Evolutionary conservation across 2,113 vertebrate species (phyloP), one percentile per base, ranked within the genome.

Genomic region (Eudyptes chrysolophus): DNA sequence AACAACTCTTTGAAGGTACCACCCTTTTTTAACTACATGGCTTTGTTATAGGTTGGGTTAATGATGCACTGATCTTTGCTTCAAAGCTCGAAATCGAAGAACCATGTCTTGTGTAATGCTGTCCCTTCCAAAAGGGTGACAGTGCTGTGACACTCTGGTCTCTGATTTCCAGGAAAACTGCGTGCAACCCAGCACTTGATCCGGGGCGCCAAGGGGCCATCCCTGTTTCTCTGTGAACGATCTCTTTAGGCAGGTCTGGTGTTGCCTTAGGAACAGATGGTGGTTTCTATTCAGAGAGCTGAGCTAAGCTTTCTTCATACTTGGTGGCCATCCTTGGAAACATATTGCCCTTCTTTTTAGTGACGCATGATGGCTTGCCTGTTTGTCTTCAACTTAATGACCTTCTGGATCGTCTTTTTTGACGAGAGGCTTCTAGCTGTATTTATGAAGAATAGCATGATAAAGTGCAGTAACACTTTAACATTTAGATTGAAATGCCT

Each of bases 1-100:
- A 94, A 71, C 92, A 96, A 3, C 97, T 94, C 77, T 93, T 80
- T 55, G 89, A 97, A 98, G 97, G 97, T 98, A 98, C 94, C 48
- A 84, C 42, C 62, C 84, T 94, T 95, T 97, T 90, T 79, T 51
- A 70, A 81, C 95, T 96, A 17, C 19, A 0, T 46, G 36, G 15
- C 55, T 90, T 93, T 62, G 46, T 93, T 80, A 25, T 29, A 79
- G 80, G 49, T 80, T 74, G 88, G 49, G 69, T 77, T 95, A 55
- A 71, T 42, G 83, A 52, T 75, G 48, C 1, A 1, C 68, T 66
- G 76, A 13, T 60, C 48, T 94, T 71, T 92, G 49, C 78, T 84
- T 57, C 62, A 69, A 29, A 94, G 52, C 70, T 92, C 0, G 2
- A 16, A 54, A 40, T 20, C 13, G 84, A 87, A 57, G 70, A 87